A percentile compares a stretch with the other conserved stretches of the same genome.
Conservation (phyloP, 2,888 invertebrate genomes). For the Cantharis lateralis region DNA sequence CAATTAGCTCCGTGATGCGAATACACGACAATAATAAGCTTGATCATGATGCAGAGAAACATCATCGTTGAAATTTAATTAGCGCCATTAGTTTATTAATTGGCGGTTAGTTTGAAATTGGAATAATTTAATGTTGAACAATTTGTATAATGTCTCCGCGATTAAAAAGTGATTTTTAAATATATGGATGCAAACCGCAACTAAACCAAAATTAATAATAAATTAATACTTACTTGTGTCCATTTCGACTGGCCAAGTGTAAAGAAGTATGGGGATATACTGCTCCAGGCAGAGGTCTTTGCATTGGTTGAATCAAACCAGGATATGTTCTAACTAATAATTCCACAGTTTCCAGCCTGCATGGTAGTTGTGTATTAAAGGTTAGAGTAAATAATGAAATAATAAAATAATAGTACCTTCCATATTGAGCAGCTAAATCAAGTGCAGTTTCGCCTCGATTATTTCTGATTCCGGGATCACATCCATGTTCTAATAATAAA, state of each 20-base stretch:
- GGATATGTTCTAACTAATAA: slow-evolving; percentile 83
- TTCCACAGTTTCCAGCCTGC: slow-evolving; percentile 84
- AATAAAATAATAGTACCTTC: slow-evolving; percentile 61
- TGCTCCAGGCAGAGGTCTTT: slow-evolving; percentile 59
- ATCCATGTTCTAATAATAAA: slow-evolving; percentile 80
- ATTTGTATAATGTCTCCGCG: not conserved
- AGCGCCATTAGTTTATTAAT: slow-evolving; percentile 13
- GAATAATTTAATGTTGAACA: not conserved
- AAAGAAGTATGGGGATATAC: slow-evolving; percentile 80
- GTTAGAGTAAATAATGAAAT: not conserved
- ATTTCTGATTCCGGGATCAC: slow-evolving; percentile 88
- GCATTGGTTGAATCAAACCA: slow-evolving; percentile 76
- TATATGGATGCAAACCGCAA: not conserved
- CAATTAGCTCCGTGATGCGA: slow-evolving; percentile 40
- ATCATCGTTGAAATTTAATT: slow-evolving; percentile 8
- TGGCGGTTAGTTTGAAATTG: slow-evolving; percentile 6
- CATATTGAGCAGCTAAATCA: slow-evolving; percentile 93
- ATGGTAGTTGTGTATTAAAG: slow-evolving; percentile 19
- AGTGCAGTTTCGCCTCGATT: slow-evolving; percentile 88
- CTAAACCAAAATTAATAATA: not conserved
- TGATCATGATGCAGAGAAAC: slow-evolving; percentile 1
- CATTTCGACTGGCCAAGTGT: slow-evolving; percentile 93
- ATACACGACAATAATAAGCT: slow-evolving; percentile 22
- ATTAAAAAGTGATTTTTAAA: not conserved
- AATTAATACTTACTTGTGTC: slow-evolving; percentile 75